Evolutionary conservation across 2,888 invertebrate species (phyloP), one percentile per base, ranked within the genome.

Genomic region (Drosophila affinis): DNA sequence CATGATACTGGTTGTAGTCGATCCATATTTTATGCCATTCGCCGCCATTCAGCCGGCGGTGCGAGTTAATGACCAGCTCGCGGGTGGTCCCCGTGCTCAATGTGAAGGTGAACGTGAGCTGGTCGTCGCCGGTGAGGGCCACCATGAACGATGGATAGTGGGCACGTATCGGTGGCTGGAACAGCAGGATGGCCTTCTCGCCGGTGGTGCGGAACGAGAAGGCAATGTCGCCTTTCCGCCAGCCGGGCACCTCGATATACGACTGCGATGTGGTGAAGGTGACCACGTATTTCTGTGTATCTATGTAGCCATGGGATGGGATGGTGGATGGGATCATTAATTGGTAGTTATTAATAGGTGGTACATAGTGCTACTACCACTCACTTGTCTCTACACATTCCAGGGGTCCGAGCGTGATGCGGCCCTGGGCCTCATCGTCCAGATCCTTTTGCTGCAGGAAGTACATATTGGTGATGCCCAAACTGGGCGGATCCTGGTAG

Each of bases 1-100:
- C 97, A 91, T 98, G 98, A 91, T 98, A 97, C 90, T 96, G 96
- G 92, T 98, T 98, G 91, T 98, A 97, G 93, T 98, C 98, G 72
- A 98, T 97, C 96, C 97, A 97, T 76, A 98, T 95, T 92, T 98
- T 97, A 91, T 98, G 98, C 98, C 98, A 98, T 91, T 98, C 97
- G 1, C 98, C 98, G 57, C 96, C 96, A 90, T 98, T 98, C 54
- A 98, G 93, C 90, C 96, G 95, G 52, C 96, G 93, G 77, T 95
- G 85, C 3, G 97, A 97, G 88, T 95, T 95, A 73, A 98, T 96
- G 51, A 96, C 96, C 68, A 97, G 93, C 90, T 96, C 96, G 77
- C 96, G 95, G 54, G 96, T 95, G 9, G 95, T 95, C 0, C 96
- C 97, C 45, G 96, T 97, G 92, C 96, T 97, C 34, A 97, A 93